Base-by-base conservation (phyloP, 2,113 vertebrate genomes). In the Hucho hucho region DNA sequence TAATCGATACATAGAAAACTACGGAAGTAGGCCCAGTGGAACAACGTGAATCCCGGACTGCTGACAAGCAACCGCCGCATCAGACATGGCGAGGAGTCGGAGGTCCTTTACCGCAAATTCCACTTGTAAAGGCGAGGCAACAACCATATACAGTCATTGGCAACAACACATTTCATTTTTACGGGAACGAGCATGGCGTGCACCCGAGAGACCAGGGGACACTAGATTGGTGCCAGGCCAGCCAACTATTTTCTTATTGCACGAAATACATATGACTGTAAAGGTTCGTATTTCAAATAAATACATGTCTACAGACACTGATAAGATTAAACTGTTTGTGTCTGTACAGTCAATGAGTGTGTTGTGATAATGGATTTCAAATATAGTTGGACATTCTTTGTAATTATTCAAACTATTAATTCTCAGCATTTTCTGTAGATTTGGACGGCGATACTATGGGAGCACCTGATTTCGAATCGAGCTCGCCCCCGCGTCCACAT, bases 11-110 rank as follows among this genome's bases (percentile, higher is more conserved):
- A 59, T 61, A 47, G 81, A 43, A 43, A 80, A 87, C 75, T 80
- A 90, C 88, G 88, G 90, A 93, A 92, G 89, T 88, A 78, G 92
- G 92, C 92, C 93, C 73, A 24, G 53, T 83, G 74, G 78, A 77
- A 76, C 72, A 84, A 74, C 69, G 81, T 79, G 71, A 76, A 78
- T 81, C 79, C 79, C 75, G 73, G 74, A 58, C 76, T 81, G 81
- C 80, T 79, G 68, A 53, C 66, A 25, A 28, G 32, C 64, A 22
- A 87, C 81, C 83, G 78, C 89, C 73, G 77, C 81, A 70, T 73
- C 74, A 72, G 86, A 83, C 49, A 53, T 53, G 49, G 49, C 49
- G 49, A 53, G 49, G 37, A 64, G 74, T 29, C 49, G 76, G 66
- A 80, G 77, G 74, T 43, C 37, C 7, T 83, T 86, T 86, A 74